These are phyloP conservation scores for Maccullochella peelii DNA, from an alignment of 2,113 vertebrate species.

Conservation along the genomic window DNA sequence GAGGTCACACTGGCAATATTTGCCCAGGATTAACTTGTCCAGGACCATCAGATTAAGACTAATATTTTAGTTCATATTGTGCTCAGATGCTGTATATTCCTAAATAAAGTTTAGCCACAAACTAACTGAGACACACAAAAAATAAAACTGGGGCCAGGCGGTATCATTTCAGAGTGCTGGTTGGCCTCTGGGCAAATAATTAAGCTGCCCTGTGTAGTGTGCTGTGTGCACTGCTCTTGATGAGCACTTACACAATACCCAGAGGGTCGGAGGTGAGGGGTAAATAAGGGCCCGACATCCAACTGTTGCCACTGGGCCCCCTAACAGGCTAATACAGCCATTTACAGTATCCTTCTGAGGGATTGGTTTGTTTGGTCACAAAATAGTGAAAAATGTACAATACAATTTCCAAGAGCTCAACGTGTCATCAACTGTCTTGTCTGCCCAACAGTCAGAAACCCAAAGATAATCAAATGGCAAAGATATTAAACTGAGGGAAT, in stretches of 20 bases:
- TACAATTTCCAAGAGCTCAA: not conserved
- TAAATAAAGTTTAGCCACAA: too few species aligned
- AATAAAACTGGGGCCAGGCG: too few species aligned
- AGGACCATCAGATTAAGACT: too few species aligned
- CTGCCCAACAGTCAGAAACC: not conserved
- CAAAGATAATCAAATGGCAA: not conserved
- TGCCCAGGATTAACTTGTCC: too few species aligned
- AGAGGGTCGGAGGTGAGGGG: not conserved
- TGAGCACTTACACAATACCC: not conserved
- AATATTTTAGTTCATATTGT: too few species aligned
- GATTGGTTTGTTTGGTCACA: not conserved
- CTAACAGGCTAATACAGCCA: not conserved
- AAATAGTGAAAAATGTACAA: not conserved
- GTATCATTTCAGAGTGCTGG: not conserved
- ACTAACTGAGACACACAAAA: not conserved
- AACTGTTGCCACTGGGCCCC: not conserved
- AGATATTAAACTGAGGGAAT: not conserved
- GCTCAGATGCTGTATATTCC: not conserved
- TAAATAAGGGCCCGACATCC: too few species aligned
- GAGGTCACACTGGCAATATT: too few species aligned
- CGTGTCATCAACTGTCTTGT: not conserved
- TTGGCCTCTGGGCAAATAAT: not conserved
- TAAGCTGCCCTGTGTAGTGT: not conserved
- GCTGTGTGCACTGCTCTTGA: too few species aligned
- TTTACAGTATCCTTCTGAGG: not conserved